Conservation (phyloP, 2,888 invertebrate species). For the Hoplodrina blanda region DNA sequence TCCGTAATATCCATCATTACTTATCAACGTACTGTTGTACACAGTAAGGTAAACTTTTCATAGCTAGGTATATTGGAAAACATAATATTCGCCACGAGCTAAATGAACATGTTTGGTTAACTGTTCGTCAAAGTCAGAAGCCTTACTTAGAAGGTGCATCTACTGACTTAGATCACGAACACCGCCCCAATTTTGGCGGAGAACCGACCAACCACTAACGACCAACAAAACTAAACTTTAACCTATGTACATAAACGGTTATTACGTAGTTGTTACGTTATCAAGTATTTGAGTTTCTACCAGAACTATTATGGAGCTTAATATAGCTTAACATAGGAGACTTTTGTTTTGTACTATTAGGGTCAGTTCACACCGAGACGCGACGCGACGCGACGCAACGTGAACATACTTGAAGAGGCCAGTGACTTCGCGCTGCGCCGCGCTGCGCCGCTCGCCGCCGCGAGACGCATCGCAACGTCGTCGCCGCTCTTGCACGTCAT, state of each 20-base stretch:
- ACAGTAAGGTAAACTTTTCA: neutral
- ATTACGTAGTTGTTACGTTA: neutral
- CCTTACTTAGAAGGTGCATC: neutral
- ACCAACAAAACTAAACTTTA: conserved; percentile 5
- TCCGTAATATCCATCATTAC: neutral
- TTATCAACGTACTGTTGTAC: neutral
- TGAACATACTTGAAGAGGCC: too few relatives aligned
- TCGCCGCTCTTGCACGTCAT: too few relatives aligned
- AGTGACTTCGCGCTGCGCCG: too few relatives aligned
- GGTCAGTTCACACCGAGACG: too few relatives aligned
- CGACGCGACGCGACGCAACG: too few relatives aligned
- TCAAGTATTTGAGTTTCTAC: neutral
- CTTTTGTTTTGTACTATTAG: too few relatives aligned
- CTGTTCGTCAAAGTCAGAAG: neutral
- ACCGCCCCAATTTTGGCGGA: neutral
- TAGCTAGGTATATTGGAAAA: neutral
- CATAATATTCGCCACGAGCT: too few relatives aligned
- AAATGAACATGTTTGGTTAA: neutral
- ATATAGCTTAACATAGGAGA: neutral
- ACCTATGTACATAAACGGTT: neutral
- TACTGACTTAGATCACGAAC: neutral
- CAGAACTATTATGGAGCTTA: neutral
- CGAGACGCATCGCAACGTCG: too few relatives aligned
- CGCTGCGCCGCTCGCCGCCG: too few relatives aligned
- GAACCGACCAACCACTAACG: neutral